phyloP scores from a whole-genome alignment of 2,888 invertebrate species.

The Oscheius sp. region DNA sequence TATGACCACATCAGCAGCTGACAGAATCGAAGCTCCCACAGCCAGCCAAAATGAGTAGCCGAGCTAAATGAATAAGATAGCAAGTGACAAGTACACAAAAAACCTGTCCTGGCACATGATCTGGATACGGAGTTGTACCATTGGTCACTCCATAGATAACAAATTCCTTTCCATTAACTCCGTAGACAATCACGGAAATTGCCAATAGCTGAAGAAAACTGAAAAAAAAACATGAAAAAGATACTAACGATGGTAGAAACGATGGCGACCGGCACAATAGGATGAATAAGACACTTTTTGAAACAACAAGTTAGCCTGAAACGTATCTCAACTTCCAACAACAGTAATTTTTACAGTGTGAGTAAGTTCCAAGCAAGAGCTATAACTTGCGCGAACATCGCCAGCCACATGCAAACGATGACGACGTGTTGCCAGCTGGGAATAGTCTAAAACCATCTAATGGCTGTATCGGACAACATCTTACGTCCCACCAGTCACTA shows the following conservation, averaged over 20 bases:
- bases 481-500: constrained; percentile 36
- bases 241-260: constrained; percentile 14
- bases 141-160: constrained; percentile 27
- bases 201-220: constrained; percentile 1
- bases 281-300: constrained; percentile 33
- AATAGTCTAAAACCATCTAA: constrained; percentile 2
- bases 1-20: constrained; percentile 52
- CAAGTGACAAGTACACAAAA: background rate
- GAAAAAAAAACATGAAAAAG: too few relatives aligned
- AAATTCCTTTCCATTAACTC: constrained; percentile 38
- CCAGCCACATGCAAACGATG: constrained; percentile 39
- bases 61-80: constrained; percentile 35
- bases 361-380: constrained; percentile 32
- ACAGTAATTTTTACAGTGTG: constrained; percentile 10
- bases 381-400: constrained; percentile 18
- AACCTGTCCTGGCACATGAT: constrained; percentile 17
- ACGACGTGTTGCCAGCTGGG: constrained; percentile 36
- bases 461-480: background rate
- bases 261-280: constrained; percentile 12
- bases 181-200: constrained; percentile 36
- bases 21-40: constrained; percentile 47
- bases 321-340: background rate
- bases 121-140: background rate
- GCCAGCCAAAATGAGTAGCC: constrained; percentile 61
- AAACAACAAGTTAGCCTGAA: constrained; percentile 35